Percentiles rank a stretch among this genome's conserved stretches.
Conservation (phyloP, 2,113 vertebrate genomes). For the Pavo muticus region DNA sequence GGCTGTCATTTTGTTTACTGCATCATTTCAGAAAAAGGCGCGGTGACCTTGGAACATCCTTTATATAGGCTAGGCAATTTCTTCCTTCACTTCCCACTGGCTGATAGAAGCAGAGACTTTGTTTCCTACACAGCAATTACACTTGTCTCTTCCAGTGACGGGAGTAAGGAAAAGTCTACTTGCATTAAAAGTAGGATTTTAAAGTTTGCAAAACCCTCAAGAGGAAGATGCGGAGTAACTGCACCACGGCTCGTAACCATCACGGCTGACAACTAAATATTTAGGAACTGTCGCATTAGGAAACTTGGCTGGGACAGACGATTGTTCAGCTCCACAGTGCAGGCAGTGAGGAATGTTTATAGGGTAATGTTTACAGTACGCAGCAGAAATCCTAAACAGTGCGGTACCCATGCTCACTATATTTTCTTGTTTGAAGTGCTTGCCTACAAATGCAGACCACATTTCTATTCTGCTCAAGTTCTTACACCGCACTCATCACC, state of each 20-base stretch:
- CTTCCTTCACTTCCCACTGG: neutral
- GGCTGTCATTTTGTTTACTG: neutral
- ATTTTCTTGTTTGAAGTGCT: neutral
- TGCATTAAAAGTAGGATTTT: neutral
- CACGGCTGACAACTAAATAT: neutral
- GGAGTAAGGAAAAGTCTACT: neutral
- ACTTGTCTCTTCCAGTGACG: neutral
- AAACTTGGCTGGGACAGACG: neutral
- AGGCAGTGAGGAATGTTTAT: neutral
- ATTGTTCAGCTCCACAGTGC: neutral
- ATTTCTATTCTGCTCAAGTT: neutral
- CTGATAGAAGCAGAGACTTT: neutral
- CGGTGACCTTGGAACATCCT: neutral
- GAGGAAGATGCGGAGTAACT: neutral
- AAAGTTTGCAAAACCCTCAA: conserved; percentile 10
- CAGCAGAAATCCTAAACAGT: neutral
- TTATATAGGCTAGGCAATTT: neutral
- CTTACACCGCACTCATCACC: neutral
- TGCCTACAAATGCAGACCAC: neutral
- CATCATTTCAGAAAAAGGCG: neutral
- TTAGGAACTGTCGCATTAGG: conserved; percentile 9
- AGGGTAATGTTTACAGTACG: neutral
- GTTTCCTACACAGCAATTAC: neutral
- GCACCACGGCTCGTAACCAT: neutral
- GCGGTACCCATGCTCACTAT: fast-evolving